Base-by-base conservation (phyloP, 2,797 vertebrate species). In the Danionella dracula region DNA sequence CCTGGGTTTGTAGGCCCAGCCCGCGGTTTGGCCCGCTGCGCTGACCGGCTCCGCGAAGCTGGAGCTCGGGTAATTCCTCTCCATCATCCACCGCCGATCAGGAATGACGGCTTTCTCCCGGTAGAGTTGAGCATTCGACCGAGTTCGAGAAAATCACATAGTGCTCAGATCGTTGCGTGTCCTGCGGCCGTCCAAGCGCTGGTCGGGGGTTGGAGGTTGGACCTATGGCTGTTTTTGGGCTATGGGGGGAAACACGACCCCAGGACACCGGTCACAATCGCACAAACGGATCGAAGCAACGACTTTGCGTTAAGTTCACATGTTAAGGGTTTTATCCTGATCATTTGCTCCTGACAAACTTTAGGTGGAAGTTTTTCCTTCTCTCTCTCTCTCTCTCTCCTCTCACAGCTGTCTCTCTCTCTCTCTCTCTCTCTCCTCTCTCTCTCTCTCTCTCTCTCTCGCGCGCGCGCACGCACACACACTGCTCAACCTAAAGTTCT, bases 61-160 rank as follows among this genome's bases (percentile, higher is more conserved):
- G 77, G 93, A 88, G 85, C 90, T 86, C 88, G 93, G 88, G 87
- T 94, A 97, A 87, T 91, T 93, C 86, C 92, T 92, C 88, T 98
- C 95, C 94, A 97, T 97, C 90, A 90, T 90, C 88, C 90, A 90
- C 89, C 85, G 74, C 84, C 79, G 78, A 84, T 77, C 77, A 50
- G 77, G 76, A 76, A 60, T 70, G 72, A 75, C 42, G 82, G 85
- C 66, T 85, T 81, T 88, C 80, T 81, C 80, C 83, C 71, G 67
- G 76, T 84, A 82, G 85, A 83, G 82, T 63, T 80, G 76, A 80
- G 70, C 89, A 89, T 89, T 76, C 80, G 81, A 79, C 80, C 84
- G 68, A 76, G 50, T 53, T 5, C 54, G 61, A 70, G 74, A 73
- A 78, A 66, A 76, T 84, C 83, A 81, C 66, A 81, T 78, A 68